Conservation (phyloP, 2,113 vertebrate genomes). For the Oophaga pumilio region DNA sequence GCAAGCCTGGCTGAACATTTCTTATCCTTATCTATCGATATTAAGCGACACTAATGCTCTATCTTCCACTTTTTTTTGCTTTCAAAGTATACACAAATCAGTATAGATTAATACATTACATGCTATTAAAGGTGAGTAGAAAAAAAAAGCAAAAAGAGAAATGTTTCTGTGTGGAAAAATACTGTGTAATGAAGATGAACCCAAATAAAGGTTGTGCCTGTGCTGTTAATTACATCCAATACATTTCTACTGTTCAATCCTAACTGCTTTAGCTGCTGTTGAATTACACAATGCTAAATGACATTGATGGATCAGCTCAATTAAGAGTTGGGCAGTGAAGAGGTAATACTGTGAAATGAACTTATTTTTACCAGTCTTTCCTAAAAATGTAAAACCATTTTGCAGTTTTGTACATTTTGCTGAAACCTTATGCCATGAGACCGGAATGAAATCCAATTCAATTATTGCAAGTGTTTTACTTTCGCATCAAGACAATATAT, state of each 20-base stretch:
- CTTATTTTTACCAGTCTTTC: slow-evolving; percentile 40
- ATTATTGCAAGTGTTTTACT: slow-evolving; percentile 49
- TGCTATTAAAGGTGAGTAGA: not conserved
- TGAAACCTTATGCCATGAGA: slow-evolving; percentile 5
- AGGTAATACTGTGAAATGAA: slow-evolving; percentile 50
- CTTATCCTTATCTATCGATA: not conserved
- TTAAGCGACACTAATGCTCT: not conserved
- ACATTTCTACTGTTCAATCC: slow-evolving; percentile 33
- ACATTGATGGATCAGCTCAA: slow-evolving; percentile 51
- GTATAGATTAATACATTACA: not conserved
- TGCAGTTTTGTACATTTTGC: slow-evolving; percentile 41
- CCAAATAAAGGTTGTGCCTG: slow-evolving; percentile 1
- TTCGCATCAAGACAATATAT: slow-evolving; percentile 55
- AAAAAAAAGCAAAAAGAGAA: not conserved
- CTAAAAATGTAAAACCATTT: slow-evolving; percentile 49
- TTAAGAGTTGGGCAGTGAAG: slow-evolving; percentile 48
- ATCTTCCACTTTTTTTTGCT: not conserved
- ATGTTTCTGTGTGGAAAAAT: not conserved
- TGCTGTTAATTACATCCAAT: slow-evolving; percentile 30
- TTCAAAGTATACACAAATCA: not conserved
- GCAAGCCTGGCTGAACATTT: not conserved
- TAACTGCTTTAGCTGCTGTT: slow-evolving; percentile 46
- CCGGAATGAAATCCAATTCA: slow-evolving; percentile 51
- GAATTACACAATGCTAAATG: slow-evolving; percentile 51
- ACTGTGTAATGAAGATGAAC: slow-evolving; percentile 34